Conservation (phyloP, 1,140 invertebrate genomes). For the Drosophila repleta region DNA sequence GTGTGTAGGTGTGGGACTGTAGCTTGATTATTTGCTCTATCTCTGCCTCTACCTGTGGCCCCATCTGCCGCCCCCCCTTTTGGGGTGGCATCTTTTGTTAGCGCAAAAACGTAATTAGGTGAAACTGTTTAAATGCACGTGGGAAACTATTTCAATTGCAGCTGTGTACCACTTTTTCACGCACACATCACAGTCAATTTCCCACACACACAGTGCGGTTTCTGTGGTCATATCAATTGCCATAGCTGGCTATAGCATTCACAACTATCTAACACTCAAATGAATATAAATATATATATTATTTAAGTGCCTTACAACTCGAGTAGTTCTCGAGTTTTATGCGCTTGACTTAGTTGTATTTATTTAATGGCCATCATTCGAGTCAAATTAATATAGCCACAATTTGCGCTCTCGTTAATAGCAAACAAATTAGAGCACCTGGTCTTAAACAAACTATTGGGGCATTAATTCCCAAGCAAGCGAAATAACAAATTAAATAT, state of each 20-base stretch:
- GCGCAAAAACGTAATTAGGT: slow-evolving; percentile 46
- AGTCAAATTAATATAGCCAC: background rate
- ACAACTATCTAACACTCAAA: background rate
- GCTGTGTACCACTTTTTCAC: slow-evolving; percentile 32
- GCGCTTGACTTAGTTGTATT: no score
- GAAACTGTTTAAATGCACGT: slow-evolving; percentile 45
- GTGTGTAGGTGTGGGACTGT: background rate
- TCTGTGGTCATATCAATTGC: slow-evolving; percentile 4
- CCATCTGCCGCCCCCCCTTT: background rate
- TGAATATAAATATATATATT: background rate
- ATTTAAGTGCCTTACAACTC: background rate
- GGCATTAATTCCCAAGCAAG: background rate
- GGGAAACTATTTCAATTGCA: slow-evolving; percentile 38
- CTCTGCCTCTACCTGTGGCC: background rate
- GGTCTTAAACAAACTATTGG: slow-evolving; percentile 1
- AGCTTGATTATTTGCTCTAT: slow-evolving; percentile 9
- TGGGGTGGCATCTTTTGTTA: slow-evolving; percentile 11
- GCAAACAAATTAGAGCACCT: background rate
- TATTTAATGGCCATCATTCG: background rate
- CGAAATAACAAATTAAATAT: background rate
- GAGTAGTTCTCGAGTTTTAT: no score
- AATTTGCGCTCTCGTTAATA: background rate
- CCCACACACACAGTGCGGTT: slow-evolving; percentile 33
- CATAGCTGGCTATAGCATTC: background rate
- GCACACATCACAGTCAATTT: slow-evolving; percentile 21